Percentiles rank a stretch among this genome's conserved stretches.
Evolutionary conservation across 2,888 invertebrate genomes (phyloP).

Genomic region (Dorcus parallelipipedus): DNA sequence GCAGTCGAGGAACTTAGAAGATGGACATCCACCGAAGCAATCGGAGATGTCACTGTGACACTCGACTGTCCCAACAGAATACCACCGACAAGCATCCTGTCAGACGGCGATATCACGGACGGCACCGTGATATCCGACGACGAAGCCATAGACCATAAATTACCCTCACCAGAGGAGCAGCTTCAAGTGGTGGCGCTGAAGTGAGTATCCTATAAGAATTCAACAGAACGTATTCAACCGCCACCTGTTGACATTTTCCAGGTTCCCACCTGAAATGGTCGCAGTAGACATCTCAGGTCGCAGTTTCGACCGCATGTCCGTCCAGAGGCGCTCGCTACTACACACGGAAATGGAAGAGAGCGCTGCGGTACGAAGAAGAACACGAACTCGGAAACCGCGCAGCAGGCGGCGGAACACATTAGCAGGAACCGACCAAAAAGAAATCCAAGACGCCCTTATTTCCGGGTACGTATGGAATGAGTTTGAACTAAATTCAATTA

Average conservation of each 20-base stretch:
- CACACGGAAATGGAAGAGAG: conserved; percentile 52
- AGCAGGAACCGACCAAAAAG: conserved; percentile 86
- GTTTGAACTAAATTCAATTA: not conserved
- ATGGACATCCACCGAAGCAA: conserved; percentile 80
- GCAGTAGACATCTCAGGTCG: conserved; percentile 86
- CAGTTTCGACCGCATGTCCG: conserved; percentile 86
- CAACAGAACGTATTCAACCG: too few relatives aligned
- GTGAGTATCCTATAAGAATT: conserved; percentile 51
- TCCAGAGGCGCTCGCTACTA: conserved; percentile 75
- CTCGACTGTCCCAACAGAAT: conserved; percentile 76
- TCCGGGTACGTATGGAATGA: conserved; percentile 67
- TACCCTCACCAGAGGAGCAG: conserved; percentile 86
- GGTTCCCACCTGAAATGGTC: conserved; percentile 85
- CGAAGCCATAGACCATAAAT: conserved; percentile 77
- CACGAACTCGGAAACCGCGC: conserved; percentile 70
- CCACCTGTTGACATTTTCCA: conserved; percentile 39
- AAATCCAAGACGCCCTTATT: conserved; percentile 75
- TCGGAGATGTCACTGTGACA: conserved; percentile 78
- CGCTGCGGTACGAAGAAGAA: conserved; percentile 61
- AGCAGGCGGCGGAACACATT: conserved; percentile 87
- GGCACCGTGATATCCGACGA: conserved; percentile 56
- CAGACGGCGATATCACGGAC: conserved; percentile 53
- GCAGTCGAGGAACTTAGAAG: conserved; percentile 74
- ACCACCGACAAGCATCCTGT: conserved; percentile 49
- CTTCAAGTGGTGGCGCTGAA: conserved; percentile 77